Base-by-base conservation (phyloP, 2,113 vertebrate species). In the Nerophis lumbriciformis region DNA sequence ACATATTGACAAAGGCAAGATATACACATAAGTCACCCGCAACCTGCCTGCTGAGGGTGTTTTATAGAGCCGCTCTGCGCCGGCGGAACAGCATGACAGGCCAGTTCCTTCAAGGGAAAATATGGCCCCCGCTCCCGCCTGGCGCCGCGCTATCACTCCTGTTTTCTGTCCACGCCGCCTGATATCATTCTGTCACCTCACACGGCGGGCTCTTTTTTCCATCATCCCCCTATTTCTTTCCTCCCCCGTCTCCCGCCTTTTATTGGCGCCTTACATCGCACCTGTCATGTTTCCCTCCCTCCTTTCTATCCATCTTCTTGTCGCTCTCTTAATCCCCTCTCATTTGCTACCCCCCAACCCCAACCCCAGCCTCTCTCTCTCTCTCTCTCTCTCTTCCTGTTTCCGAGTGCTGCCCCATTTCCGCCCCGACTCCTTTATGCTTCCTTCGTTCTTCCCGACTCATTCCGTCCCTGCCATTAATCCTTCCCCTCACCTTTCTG, bases 11-110 rank as follows among this genome's bases (percentile, higher is more conserved):
- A 90, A 85, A 91, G 83, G 83, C 83, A 86, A 85, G 86, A 89
- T 90, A 92, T 87, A 91, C 88, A 90, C 89, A 90, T 91, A 90
- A 90, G 90, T 92, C 92, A 91, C 86, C 83, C 71, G 84, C 82
- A 84, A 88, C 81, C 88, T 66, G 84, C 81, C 86, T 69, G 80
- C 81, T 81, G 74, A 67, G 76, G 71, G 81, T 89, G 76, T 88
- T 91, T 92, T 89, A 91, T 90, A 85, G 90, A 87, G 84, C 78
- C 87, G 87, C 88, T 90, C 89, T 88, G 82, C 63, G 80, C 86
- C 77, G 86, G 89, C 85, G 85, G 90, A 91, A 90, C 90, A 89
- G 83, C 85, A 64, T 91, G 90, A 92, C 90, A 92, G 89, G 84
- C 82, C 87, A 90, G 89, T 92, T 92, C 90, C 90, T 89, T 91